Percentiles rank a stretch among this genome's conserved stretches.
phyloP scores from a whole-genome alignment of 2,888 invertebrate genomes.

The Luffia ferchaultella region DNA sequence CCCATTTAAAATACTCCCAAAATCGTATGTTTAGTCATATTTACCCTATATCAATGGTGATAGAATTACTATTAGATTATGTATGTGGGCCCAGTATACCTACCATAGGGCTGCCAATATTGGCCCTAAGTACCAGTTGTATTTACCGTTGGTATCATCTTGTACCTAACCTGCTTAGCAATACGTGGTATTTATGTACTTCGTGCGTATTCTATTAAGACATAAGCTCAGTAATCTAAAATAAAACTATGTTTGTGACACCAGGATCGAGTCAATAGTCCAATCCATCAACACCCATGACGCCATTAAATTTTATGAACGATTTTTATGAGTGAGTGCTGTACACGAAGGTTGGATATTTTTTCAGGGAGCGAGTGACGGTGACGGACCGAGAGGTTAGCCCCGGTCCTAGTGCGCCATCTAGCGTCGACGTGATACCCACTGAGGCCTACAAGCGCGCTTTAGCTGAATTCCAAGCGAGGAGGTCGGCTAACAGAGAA shows the following conservation, averaged over 20 bases:
- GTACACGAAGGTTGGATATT: background rate
- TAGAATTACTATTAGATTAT: too few relatives aligned
- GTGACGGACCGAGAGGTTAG: constrained; percentile 30
- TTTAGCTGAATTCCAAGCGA: constrained; percentile 55
- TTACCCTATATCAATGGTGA: too few relatives aligned
- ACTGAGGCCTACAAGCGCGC: constrained; percentile 57
- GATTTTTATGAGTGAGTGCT: background rate
- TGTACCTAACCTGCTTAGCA: too few relatives aligned
- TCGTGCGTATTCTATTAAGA: background rate
- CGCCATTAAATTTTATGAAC: background rate
- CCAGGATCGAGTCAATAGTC: background rate
- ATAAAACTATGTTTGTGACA: background rate
- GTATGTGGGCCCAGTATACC: too few relatives aligned
- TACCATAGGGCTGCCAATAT: too few relatives aligned
- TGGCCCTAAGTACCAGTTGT: too few relatives aligned
- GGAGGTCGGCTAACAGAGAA: constrained; percentile 38
- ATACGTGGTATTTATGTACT: too few relatives aligned
- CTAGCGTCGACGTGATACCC: constrained; percentile 44
- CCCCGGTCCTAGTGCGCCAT: constrained; percentile 6
- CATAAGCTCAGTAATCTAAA: background rate
- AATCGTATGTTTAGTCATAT: too few relatives aligned
- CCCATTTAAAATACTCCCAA: too few relatives aligned
- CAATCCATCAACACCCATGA: too few relatives aligned
- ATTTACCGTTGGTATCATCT: too few relatives aligned
- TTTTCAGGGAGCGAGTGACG: constrained; percentile 49